Base-by-base conservation (phyloP, 2,113 vertebrate genomes). In the Hylia prasina region DNA sequence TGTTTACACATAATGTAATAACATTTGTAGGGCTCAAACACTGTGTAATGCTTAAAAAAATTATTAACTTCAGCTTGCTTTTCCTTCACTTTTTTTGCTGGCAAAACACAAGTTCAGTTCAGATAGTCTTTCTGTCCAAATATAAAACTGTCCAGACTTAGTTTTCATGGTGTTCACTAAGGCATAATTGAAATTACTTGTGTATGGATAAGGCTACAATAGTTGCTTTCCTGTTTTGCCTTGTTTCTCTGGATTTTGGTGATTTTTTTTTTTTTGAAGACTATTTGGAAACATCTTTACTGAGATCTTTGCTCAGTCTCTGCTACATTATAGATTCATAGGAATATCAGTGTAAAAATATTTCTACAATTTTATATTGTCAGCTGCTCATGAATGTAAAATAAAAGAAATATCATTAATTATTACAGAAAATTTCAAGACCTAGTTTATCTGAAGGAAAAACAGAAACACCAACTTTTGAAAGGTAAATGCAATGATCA, bases 361-460 rank as follows among this genome's bases (percentile, higher is more conserved):
- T 73, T 83, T 87, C 39, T 84, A 15, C 58, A 88, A 15, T 35
- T 68, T 88, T 65, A 50, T 77, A 81, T 64, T 76, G 27, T 69
- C 65, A 42, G 47, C 82, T 96, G 66, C 27, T 75, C 50, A 31
- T 76, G 56, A 91, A 85, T 89, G 51, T 94, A 89, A 96, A 96
- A 86, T 56, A 78, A 94, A 94, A 91, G 56, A 28, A 94, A 48
- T 73, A 71, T 87, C 69, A 56, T 97, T 95, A 93, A 96, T 89
- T 80, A 79, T 98, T 98, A 91, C 94, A 97, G 97, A 95, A 96
- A 94, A 80, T 84, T 90, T 78, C 87, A 91, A 96, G 86, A 91
- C 64, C 76, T 95, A 90, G 82, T 84, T 77, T 91, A 73, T 61
- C 89, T 93, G 94, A 96, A 93, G 90, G 79, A 95, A 87, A 97